Percentiles rank a stretch among this genome's conserved stretches.
These are phyloP conservation scores for Goniozus legneri DNA, from an alignment of 1,140 invertebrate genomes.

Conservation along the genomic window DNA sequence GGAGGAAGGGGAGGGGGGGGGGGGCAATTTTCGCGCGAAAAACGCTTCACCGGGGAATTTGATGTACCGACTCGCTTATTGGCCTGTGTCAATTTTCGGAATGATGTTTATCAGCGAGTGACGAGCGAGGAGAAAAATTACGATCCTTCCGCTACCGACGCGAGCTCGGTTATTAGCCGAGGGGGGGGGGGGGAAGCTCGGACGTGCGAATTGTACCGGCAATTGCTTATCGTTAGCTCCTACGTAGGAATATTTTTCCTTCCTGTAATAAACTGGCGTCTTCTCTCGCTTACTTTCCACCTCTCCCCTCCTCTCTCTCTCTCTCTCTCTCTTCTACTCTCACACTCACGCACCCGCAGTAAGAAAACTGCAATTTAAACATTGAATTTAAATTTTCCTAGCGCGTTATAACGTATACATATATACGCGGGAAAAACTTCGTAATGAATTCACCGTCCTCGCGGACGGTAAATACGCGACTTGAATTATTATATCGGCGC, in stretches of 20 bases:
- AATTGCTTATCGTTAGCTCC: slow-evolving; percentile 3
- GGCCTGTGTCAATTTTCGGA: too few relatives aligned
- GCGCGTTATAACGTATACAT: too few relatives aligned
- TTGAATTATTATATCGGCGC: slow-evolving; percentile 26
- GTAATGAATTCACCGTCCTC: slow-evolving; percentile 33
- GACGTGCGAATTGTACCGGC: too few relatives aligned
- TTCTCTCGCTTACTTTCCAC: slow-evolving; percentile 4
- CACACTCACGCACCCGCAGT: slow-evolving; percentile 4
- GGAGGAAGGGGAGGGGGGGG: too few relatives aligned
- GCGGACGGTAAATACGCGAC: slow-evolving; percentile 17
- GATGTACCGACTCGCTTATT: too few relatives aligned
- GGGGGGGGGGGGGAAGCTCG: too few relatives aligned
- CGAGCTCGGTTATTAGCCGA: too few relatives aligned
- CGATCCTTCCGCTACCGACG: too few relatives aligned
- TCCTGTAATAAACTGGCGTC: not conserved
- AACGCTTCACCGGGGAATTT: too few relatives aligned
- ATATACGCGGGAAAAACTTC: slow-evolving; percentile 30
- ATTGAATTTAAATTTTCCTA: slow-evolving; percentile 33
- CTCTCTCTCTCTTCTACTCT: not conserved
- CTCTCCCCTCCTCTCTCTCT: slow-evolving; percentile 1
- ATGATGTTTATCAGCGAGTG: too few relatives aligned
- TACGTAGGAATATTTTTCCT: not conserved
- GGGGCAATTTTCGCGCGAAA: too few relatives aligned
- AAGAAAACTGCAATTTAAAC: slow-evolving; percentile 34
- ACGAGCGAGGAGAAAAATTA: too few relatives aligned